Percentiles rank a stretch among this genome's conserved stretches.
Evolutionary conservation across 2,797 vertebrate species (phyloP).

Genomic region (Peromyscus aztecus): DNA sequence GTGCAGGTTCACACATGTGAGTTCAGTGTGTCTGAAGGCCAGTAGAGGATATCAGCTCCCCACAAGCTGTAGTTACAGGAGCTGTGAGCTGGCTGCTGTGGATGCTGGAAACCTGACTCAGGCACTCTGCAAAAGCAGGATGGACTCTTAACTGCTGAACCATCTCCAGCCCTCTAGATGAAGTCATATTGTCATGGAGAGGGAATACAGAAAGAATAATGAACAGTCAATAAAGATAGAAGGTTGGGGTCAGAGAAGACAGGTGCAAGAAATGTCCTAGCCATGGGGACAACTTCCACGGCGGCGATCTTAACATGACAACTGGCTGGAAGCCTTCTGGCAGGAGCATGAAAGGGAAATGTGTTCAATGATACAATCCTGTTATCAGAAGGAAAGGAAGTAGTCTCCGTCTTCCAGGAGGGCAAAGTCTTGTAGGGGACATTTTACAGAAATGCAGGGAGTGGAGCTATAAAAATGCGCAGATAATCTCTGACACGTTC

Average conservation of each 20-base stretch:
- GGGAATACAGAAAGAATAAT: slow-evolving; percentile 20
- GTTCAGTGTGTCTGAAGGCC: no score
- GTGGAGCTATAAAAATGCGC: background rate
- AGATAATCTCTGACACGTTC: background rate
- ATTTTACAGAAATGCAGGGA: slow-evolving; percentile 26
- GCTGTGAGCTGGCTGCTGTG: no score
- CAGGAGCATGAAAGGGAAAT: background rate
- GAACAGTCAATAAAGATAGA: background rate
- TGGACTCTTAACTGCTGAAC: background rate
- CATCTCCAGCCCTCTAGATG: no score
- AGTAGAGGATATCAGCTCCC: background rate
- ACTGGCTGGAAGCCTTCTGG: slow-evolving; percentile 40
- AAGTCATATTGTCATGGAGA: background rate
- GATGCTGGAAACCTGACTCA: background rate
- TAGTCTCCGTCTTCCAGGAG: background rate
- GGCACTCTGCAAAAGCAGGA: background rate
- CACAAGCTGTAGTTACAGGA: background rate
- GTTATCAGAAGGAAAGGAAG: slow-evolving; percentile 32
- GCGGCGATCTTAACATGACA: background rate
- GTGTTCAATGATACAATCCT: background rate
- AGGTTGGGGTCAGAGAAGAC: background rate
- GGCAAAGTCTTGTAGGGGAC: background rate
- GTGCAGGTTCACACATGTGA: background rate
- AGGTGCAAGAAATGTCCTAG: slow-evolving; percentile 31
- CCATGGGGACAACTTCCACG: background rate